A percentile compares a stretch with the other conserved stretches of the same genome.
phyloP scores from a whole-genome alignment of 2,797 vertebrate species.

The Mormyrus hasselquistii region DNA sequence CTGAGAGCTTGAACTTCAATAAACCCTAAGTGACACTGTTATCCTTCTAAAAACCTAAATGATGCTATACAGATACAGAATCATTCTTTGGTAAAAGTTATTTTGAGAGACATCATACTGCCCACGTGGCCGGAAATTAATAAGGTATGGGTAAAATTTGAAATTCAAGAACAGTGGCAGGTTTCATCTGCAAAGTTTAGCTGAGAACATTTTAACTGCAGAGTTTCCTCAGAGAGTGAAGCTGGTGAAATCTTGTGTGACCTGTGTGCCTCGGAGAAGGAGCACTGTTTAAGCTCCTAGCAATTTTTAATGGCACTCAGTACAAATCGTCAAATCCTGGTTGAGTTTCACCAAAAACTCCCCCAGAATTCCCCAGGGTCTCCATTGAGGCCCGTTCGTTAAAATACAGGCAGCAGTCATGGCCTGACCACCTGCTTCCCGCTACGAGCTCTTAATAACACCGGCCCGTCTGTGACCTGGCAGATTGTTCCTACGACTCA shows the following conservation, averaged over 20 bases:
- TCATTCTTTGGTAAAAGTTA: background rate
- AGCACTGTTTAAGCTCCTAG: background rate
- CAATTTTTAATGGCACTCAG: background rate
- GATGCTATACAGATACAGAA: background rate
- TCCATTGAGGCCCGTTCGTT: background rate
- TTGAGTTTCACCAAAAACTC: constrained; percentile 4
- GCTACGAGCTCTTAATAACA: background rate
- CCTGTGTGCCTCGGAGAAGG: background rate
- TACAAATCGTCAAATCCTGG: background rate
- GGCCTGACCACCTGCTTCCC: background rate
- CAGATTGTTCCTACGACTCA: background rate
- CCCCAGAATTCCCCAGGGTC: background rate
- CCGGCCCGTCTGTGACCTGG: background rate
- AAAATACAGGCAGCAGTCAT: background rate
- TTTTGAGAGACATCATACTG: background rate
- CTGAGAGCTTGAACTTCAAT: background rate
- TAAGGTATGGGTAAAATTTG: background rate
- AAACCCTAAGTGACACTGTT: background rate
- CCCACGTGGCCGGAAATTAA: background rate
- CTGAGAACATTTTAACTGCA: background rate
- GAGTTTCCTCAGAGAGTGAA: background rate
- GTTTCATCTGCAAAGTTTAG: background rate
- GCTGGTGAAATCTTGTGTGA: background rate
- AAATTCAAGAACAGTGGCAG: background rate
- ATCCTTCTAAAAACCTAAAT: background rate